A percentile compares a stretch with the other conserved stretches of the same genome.
These are phyloP conservation scores for Chromobotia macracanthus DNA, from an alignment of 2,797 vertebrate genomes.

Conservation along the genomic window DNA sequence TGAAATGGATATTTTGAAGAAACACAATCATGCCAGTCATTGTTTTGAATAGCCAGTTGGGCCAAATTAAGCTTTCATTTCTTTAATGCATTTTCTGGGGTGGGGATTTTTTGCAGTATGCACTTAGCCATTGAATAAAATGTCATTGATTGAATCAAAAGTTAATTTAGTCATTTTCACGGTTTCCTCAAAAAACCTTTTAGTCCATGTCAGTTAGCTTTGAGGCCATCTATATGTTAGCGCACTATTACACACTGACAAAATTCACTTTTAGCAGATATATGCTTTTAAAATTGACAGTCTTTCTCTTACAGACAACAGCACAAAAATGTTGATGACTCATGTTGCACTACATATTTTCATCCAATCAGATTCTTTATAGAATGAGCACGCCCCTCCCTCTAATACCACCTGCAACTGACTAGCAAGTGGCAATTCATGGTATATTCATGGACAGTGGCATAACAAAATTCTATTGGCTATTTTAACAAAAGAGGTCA, in stretches of 20 bases:
- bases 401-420: neutral
- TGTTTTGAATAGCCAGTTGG: slow-evolving; percentile 6
- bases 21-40: neutral
- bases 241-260: neutral
- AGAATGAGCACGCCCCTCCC: neutral
- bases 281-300: neutral
- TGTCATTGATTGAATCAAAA: neutral
- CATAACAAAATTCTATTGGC: too few species aligned
- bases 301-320: neutral
- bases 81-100: neutral
- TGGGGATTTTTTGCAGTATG: neutral
- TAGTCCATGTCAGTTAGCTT: neutral
- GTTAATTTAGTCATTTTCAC: neutral
- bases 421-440: too few species aligned
- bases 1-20: slow-evolving; percentile 51
- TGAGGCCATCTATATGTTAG: neutral
- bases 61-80: neutral
- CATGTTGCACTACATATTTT: neutral
- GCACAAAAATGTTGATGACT: slow-evolving; percentile 3
- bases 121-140: slow-evolving; percentile 16
- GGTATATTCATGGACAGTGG: too few species aligned
- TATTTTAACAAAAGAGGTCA: too few species aligned
- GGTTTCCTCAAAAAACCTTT: neutral
- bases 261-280: neutral
- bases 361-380: neutral